Evolutionary conservation across 2,113 vertebrate species (phyloP), one percentile per base, ranked within the genome.

Genomic region (Oreocharis arfaki): DNA sequence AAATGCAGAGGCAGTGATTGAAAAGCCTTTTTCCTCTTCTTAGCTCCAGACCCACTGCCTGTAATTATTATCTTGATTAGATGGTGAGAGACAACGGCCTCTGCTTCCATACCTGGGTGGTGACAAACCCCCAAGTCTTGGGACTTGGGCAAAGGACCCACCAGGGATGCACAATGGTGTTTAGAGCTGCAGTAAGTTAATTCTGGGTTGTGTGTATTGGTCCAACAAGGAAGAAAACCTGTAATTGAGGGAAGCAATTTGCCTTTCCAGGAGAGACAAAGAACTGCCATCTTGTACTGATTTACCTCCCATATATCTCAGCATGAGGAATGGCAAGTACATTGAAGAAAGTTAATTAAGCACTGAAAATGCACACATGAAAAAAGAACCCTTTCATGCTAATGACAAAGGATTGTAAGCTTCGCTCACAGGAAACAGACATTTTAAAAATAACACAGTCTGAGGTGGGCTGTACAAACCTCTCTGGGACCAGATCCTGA

Each of bases 1-100:
- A 98, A 98, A 98, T 96, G 95, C 97, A 95, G 87, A 89, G 47
- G 63, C 97, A 84, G 84, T 97, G 97, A 98, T 96, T 97, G 97
- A 98, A 98, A 98, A 97, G 91, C 81, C 75, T 95, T 96, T 97
- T 96, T 74, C 96, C 74, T 85, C 63, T 87, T 93, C 91, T 97
- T 90, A 96, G 73, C 79, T 92, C 92, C 87, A 84, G 79, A 92
- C 71, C 83, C 37, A 67, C 85, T 75, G 73, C 61, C 84, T 95
- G 84, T 95, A 97, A 98, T 98, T 97, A 98, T 96, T 97, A 90
- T 83, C 88, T 95, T 93, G 86, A 96, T 98, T 96, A 97, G 96
- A 91, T 92, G 93, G 89, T 49, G 84, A 95, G 84, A 89, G 90
- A 97, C 88, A 95, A 91, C 26, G 50, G 84, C 80, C 84, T 74